A percentile compares a stretch with the other conserved stretches of the same genome.
Evolutionary conservation across 2,888 invertebrate species (phyloP).

Genomic region (Torymus auratus): DNA sequence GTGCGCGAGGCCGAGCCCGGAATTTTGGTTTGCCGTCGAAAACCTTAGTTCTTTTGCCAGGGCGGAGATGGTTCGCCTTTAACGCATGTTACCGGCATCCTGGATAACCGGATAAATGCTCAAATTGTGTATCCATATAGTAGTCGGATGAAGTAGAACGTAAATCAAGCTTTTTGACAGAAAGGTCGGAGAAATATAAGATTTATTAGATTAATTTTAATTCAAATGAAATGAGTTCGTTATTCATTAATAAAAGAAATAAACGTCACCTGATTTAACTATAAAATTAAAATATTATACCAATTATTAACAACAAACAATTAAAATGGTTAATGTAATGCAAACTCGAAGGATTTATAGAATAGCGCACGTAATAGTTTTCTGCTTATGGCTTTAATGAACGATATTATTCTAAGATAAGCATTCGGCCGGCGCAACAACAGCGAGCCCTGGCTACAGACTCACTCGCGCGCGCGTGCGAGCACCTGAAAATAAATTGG

Average conservation of each 20-base stretch:
- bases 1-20: background rate
- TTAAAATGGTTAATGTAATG: background rate
- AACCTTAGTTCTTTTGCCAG: slow-evolving; percentile 3
- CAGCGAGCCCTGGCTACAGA: background rate
- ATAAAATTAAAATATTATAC: too few species aligned
- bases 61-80: background rate
- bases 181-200: too few species aligned
- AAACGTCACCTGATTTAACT: too few species aligned
- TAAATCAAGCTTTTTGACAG: too few species aligned
- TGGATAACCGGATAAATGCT: too few species aligned
- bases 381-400: slow-evolving; percentile 13
- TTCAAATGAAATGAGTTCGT: too few species aligned
- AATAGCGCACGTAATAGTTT: slow-evolving; percentile 5
- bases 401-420: slow-evolving; percentile 40
- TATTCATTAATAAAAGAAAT: too few species aligned
- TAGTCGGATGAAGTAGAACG: too few species aligned
- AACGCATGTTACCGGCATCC: too few species aligned
- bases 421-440: background rate
- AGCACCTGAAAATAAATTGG: slow-evolving; percentile 39
- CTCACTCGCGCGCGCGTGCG: background rate
- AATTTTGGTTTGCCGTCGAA: slow-evolving; percentile 8
- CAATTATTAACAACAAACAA: too few species aligned
- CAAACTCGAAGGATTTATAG: background rate
- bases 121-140: too few species aligned
- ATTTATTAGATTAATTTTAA: too few species aligned